Evolutionary conservation across 2,888 invertebrate species (phyloP).

Genomic region (Pantelozetes paolii): DNA sequence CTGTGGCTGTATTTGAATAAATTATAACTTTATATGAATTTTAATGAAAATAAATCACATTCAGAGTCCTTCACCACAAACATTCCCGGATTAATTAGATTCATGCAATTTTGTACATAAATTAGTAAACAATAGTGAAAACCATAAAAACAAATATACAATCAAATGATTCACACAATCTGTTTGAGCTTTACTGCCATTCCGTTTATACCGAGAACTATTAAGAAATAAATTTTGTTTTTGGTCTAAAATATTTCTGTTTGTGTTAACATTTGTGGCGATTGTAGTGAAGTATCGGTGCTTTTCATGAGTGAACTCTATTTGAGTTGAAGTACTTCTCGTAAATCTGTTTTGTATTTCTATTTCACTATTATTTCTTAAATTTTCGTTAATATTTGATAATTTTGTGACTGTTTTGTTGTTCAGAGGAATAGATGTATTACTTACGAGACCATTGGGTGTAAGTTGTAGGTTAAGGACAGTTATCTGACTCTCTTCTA

Average conservation of each 20-base stretch:
- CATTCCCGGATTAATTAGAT: too few relatives aligned
- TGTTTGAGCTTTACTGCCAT: not conserved
- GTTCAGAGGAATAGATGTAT: not conserved
- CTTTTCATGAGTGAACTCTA: not conserved
- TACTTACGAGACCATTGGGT: conserved; percentile 29
- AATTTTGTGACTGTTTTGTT: not conserved
- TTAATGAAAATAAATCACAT: too few relatives aligned
- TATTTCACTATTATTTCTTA: not conserved
- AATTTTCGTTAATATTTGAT: not conserved
- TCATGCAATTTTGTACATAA: too few relatives aligned
- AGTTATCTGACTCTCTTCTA: conserved; percentile 42
- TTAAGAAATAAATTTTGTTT: not conserved
- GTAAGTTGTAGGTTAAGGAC: conserved; percentile 33
- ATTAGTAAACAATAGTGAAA: too few relatives aligned
- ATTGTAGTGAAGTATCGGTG: not conserved
- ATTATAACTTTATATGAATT: too few relatives aligned
- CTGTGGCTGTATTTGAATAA: not conserved
- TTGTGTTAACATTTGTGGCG: not conserved
- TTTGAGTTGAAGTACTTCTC: not conserved
- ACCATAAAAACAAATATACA: not conserved
- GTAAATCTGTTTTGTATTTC: not conserved
- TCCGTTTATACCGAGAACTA: not conserved
- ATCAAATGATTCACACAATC: not conserved
- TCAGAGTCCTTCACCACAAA: too few relatives aligned
- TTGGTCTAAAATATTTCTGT: not conserved